These are phyloP conservation scores for Drosophila arawakana DNA, from an alignment of 1,140 invertebrate genomes.

Conservation along the genomic window DNA sequence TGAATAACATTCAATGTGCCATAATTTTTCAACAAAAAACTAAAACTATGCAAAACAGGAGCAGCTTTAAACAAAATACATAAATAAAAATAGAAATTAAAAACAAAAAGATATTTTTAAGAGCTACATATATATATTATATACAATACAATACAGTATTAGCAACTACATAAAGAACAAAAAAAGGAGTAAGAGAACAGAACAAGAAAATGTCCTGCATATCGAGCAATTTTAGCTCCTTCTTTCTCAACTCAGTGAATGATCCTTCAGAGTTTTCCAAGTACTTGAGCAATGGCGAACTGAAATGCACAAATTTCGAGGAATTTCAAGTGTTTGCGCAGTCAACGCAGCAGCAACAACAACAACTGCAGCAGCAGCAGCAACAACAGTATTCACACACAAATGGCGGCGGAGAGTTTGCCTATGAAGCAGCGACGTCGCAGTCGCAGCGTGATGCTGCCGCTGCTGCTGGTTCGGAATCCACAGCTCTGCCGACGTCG, in stretches of 20 bases:
- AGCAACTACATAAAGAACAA: conserved; percentile 39
- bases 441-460: conserved; percentile 38
- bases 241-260: conserved; percentile 82
- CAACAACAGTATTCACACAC: conserved; percentile 42
- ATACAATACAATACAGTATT: conserved; percentile 63
- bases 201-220: conserved; percentile 81
- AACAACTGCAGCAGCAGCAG: conserved; percentile 49
- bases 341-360: conserved; percentile 56
- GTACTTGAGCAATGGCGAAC: conserved; percentile 84
- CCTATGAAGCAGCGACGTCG: conserved; percentile 26
- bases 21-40: conserved; percentile 37
- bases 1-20: conserved; percentile 55
- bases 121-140: conserved; percentile 37
- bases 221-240: conserved; percentile 84
- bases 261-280: conserved; percentile 84
- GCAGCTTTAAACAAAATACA: conserved; percentile 56
- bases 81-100: conserved; percentile 32
- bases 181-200: conserved; percentile 15
- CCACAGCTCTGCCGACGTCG: conserved; percentile 25
- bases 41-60: conserved; percentile 50
- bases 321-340: conserved; percentile 83
- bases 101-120: conserved; percentile 39
- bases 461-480: conserved; percentile 26
- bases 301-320: conserved; percentile 80
- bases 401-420: conserved; percentile 35